These are phyloP conservation scores for Myiotriccus ornatus DNA, from an alignment of 2,797 vertebrate genomes.

Conservation along the genomic window DNA sequence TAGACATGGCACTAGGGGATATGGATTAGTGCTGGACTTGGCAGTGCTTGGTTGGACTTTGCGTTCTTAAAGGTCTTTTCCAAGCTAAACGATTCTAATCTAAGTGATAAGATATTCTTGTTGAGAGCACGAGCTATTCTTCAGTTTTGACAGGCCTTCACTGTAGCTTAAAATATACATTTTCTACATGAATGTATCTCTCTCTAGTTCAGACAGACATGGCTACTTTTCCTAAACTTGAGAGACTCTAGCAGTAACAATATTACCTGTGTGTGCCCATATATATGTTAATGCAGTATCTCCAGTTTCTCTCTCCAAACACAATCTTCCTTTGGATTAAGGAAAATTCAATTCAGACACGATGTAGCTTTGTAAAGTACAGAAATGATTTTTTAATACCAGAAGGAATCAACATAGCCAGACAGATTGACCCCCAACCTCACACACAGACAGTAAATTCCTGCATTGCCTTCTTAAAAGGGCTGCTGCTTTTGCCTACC, in stretches of 20 bases:
- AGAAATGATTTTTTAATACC: not conserved
- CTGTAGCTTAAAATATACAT: not conserved
- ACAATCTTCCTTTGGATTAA: not conserved
- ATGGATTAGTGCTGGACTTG: not conserved
- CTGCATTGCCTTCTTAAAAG: not conserved
- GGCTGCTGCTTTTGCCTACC: not conserved
- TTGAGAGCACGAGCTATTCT: not conserved
- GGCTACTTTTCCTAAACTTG: not conserved
- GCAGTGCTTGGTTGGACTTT: not conserved
- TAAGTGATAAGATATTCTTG: not conserved
- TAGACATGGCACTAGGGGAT: not conserved
- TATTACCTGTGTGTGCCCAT: not conserved
- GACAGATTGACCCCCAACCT: not conserved
- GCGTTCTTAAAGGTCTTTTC: not conserved
- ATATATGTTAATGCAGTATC: not conserved
- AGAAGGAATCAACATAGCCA: not conserved
- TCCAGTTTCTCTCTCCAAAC: not conserved
- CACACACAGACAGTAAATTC: not conserved
- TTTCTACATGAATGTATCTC: not conserved
- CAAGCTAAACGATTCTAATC: not conserved
- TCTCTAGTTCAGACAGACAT: not conserved
- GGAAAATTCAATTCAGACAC: not conserved
- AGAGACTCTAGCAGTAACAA: not conserved
- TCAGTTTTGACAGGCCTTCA: not conserved
- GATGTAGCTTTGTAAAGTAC: not conserved